Base-by-base conservation (phyloP, 2,113 vertebrate genomes). In the Odocoileus virginianus region DNA sequence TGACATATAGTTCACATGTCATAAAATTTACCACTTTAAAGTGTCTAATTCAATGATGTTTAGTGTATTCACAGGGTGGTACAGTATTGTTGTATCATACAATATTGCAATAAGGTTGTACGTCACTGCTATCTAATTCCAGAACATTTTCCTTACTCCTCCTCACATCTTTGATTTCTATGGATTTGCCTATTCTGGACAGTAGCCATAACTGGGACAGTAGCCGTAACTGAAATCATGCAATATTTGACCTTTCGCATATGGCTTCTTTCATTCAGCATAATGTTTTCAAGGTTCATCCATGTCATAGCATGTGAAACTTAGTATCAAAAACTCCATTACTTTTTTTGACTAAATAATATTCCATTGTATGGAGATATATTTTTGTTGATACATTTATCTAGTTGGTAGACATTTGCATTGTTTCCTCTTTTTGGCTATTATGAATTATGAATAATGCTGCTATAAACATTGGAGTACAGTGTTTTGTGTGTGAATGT, bases 281-380 rank as follows among this genome's bases (percentile, higher is more conserved):
- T 83, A 84, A 82, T n/a, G 40, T 96, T 90, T 90, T 71, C 45
- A 95, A 92, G 67, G 16, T 89, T 89, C 76, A 93, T 87, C 25
- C 23, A 64, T 94, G 15, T 83, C 84, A 12, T 57, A 91, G 40
- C n/a, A 83, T 36, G 5, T 82, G 67, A 71, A 71, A 71, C n/a
- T 36, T 71, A 36, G n/a, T 10, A 64, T 83, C 54, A 90, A 64
- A 64, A 89, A 93, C 3, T 85, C 54, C 12, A 23, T 76, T 95
- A 33, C 28, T 76, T 93, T 96, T 88, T 50, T 43, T 93, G 91
- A 76, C 55, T 83, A 40, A 78, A 52, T 71, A 87, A 67, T 71
- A 67, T 71, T 79, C n/a, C 43, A 79, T 82, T 74, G 5, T 78
- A 76, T 95, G 64, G 74, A n/a, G 87, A 52, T 52, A 78, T 23